Conservation (phyloP, 2,113 vertebrate species). For the Corynorhinus townsendii region DNA sequence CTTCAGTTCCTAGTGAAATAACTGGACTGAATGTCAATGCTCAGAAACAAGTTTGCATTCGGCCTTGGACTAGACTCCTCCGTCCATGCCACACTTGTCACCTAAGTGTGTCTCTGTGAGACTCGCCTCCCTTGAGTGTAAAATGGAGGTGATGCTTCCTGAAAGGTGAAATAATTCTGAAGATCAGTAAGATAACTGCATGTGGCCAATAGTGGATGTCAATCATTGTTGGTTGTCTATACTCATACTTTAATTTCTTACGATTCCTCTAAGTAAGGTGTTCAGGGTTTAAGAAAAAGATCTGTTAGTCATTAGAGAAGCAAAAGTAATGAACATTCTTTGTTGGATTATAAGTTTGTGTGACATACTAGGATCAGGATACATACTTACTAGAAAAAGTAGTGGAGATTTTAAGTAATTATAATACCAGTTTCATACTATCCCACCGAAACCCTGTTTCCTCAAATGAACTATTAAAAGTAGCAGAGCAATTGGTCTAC, state of each 20-base stretch:
- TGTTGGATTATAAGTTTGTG: not conserved
- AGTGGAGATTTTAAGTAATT: not conserved
- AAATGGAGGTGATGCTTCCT: not conserved
- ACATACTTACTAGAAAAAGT: not conserved
- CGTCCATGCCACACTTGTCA: not conserved
- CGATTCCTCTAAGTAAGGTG: not conserved
- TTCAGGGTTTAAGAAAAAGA: not conserved
- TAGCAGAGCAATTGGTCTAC: not conserved
- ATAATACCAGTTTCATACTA: not conserved
- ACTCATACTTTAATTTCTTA: constrained; percentile 13
- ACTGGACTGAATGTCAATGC: not conserved
- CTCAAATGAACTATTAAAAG: not conserved
- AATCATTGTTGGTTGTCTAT: not conserved
- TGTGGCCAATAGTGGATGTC: not conserved
- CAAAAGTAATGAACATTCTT: not conserved
- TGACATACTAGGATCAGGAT: not conserved
- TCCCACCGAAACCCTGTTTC: not conserved
- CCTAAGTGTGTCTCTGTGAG: not conserved
- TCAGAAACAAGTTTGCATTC: not conserved
- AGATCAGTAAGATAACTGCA: not conserved
- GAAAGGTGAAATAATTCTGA: not conserved
- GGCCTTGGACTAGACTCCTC: not conserved
- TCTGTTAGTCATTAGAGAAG: not conserved
- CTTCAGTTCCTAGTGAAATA: not conserved
- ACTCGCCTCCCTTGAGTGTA: not conserved